Base-by-base conservation (phyloP, 2,888 invertebrate species). In the Hirudinaria manillensis region DNA sequence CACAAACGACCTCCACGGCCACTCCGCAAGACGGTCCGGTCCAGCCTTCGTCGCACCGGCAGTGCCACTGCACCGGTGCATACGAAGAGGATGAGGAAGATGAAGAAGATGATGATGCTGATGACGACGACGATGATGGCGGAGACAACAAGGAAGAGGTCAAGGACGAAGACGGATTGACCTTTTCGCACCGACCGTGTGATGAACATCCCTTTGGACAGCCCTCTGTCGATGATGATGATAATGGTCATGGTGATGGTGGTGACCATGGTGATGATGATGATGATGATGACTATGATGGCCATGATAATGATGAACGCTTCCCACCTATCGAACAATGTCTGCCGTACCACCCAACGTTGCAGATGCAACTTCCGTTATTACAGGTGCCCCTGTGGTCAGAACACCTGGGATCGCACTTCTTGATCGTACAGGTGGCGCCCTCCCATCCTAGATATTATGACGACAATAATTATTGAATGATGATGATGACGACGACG, bases 331-430 rank as follows among this genome's bases (percentile, higher is more conserved):
- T 89, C 51, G 95, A 95, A 86, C 99, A 99, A 85, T 98, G 96
- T 80, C 93, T 91, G 55, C 99, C 99, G 86, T 98, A 98, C 97
- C 97, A 99, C 0, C 99, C 98, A 70, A 93, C 93, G 6, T 94
- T 92, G 86, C 99, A 99, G 38, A 94, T 89, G 83, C 99, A 99
- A 19, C 94, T 95, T 51, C 98, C 98, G 86, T 97, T 97, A 87
- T 94, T 93, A 87, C 99, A 99, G 84, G 93, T 93, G 0, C 99
- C 99, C 83, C 98, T 95, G 81, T 93, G 93, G 21, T 29, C 45
- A 29, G 67, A 24, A 87, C 98, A 99, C 66, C 78, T 89, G 21
- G 90, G 88, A 86, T 97, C 96, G 86, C 97, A 97, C 78, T 92
- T 90, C 82, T 92, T 91, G 76, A 93, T 89, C 82, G 93, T 93